Base-by-base conservation (phyloP, 2,113 vertebrate species). In the Hystrix brachyura region DNA sequence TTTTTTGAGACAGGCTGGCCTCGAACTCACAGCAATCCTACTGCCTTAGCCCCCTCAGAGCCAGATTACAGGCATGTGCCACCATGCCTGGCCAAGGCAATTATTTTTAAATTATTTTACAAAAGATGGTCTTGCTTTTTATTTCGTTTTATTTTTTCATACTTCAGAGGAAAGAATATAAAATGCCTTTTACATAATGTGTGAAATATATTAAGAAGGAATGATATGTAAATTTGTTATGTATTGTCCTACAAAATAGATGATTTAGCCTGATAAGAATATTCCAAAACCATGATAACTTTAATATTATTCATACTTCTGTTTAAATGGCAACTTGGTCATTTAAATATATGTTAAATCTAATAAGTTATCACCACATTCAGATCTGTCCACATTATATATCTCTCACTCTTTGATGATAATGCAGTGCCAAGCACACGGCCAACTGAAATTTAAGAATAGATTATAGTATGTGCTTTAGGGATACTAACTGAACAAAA, bases 401-500 rank as follows among this genome's bases (percentile, higher is more conserved):
- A 17, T 57, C 21, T 90, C 15, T 91, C 34, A 67, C 2, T 71
- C 23, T n/a, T 9, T 57, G 72, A 94, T 90, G 43, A 46, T n/a
- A 80, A 15, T 23, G 21, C 32, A 90, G 46, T 86, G 80, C 7
- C 91, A 98, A 89, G 55, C 82, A 90, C 25, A 55, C 0, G 1
- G 80, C 55, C 59, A 96, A 92, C 43, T 93, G 96, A 97, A 96
- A 96, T 65, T 65, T 72, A 81, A 51, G 25, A 94, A 85, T 34
- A 18, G 55, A 53, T 95, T 98, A 96, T 57, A 96, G 93, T 84
- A 59, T 81, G 57, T 86, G 96, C 91, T 95, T 96, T 51, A 96
- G 71, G 96, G 34, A 87, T 51, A 94, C 19, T 95, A 97, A 97
- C 15, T 53, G 92, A 91, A 92, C 5, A 94, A 80, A 96, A 95